Conservation (phyloP, 2,113 vertebrate genomes). For the Sylvia atricapilla region DNA sequence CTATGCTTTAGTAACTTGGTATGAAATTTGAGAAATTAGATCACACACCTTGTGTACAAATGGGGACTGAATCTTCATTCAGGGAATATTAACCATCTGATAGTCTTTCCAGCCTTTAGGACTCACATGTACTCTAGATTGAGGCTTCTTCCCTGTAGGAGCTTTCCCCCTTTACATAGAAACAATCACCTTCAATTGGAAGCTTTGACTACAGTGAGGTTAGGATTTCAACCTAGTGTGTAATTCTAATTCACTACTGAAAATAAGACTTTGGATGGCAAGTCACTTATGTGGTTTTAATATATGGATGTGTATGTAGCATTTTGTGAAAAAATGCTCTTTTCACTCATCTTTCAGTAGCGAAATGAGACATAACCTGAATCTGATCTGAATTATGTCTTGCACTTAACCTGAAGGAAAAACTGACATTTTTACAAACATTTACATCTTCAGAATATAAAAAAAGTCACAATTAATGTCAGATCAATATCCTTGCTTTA, state of each 20-base stretch:
- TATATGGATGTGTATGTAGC: neutral
- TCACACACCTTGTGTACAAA: neutral
- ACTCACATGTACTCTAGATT: neutral
- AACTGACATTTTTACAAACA: neutral
- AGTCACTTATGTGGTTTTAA: neutral
- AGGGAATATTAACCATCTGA: neutral
- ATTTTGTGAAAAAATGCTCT: neutral
- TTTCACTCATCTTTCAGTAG: neutral
- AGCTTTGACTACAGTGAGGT: neutral
- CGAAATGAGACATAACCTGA: neutral
- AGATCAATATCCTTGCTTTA: conserved; percentile 27
- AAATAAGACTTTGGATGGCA: neutral
- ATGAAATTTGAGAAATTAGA: neutral
- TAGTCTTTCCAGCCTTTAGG: neutral
- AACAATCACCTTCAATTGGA: neutral
- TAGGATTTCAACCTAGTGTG: neutral
- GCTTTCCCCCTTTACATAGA: neutral
- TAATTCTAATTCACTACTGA: neutral
- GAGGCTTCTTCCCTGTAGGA: neutral
- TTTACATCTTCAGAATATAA: neutral
- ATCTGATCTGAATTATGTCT: neutral
- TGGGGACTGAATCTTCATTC: neutral
- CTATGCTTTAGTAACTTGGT: neutral
- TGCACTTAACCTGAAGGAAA: neutral
- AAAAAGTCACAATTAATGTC: neutral